A percentile compares a stretch with the other conserved stretches of the same genome.
These are phyloP conservation scores for Misgurnus mizolepis DNA, from an alignment of 2,113 vertebrate species.

Conservation along the genomic window DNA sequence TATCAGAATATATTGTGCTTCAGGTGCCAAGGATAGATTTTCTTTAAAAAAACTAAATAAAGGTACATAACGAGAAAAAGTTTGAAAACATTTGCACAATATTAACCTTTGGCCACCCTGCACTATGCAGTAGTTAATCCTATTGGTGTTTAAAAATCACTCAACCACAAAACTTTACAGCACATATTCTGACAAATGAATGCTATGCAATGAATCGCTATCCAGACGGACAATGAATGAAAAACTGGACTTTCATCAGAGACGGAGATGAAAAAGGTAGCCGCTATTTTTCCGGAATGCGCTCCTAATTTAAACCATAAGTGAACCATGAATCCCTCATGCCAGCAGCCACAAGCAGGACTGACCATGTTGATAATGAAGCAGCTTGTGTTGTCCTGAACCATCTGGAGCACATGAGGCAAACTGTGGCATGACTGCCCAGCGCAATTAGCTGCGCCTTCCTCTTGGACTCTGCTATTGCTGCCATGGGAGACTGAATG, in stretches of 20 bases:
- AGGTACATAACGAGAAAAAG: background rate
- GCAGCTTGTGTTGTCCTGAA: constrained; percentile 60
- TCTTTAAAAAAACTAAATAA: background rate
- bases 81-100: no score
- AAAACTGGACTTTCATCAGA: background rate
- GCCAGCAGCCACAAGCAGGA: constrained; percentile 38
- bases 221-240: background rate
- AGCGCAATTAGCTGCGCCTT: constrained; percentile 57
- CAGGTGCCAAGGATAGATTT: background rate
- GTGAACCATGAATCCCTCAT: constrained; percentile 48
- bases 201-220: background rate
- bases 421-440: constrained; percentile 52
- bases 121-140: background rate
- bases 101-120: background rate
- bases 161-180: background rate
- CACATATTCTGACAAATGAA: background rate
- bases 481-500: constrained; percentile 22
- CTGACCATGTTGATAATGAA: constrained; percentile 63
- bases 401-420: constrained; percentile 57
- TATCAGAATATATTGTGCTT: background rate
- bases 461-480: constrained; percentile 46
- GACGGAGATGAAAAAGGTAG: constrained; percentile 28
- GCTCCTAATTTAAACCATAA: constrained; percentile 24
- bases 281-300: constrained; percentile 2
- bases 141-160: no score